Conservation (phyloP, 2,888 invertebrate genomes). For the Eurois occulta region DNA sequence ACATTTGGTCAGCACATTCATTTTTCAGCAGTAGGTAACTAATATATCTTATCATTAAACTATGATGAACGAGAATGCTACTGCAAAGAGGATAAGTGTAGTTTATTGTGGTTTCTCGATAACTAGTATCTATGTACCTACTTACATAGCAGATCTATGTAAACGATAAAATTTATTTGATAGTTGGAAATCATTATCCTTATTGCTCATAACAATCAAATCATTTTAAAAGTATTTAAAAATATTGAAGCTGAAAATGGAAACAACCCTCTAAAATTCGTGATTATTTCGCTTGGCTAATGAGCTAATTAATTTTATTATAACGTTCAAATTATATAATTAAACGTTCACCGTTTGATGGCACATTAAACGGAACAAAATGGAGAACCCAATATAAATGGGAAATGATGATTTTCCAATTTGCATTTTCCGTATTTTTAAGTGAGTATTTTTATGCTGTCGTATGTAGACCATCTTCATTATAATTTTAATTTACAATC, state of each 20-base stretch:
- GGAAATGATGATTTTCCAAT: conserved; percentile 27
- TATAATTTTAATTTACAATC: background rate
- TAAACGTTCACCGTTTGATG: conserved; percentile 3
- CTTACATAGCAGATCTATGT: background rate
- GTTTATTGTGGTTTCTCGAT: background rate
- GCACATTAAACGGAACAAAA: conserved; percentile 12
- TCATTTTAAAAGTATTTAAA: background rate
- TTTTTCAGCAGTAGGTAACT: background rate
- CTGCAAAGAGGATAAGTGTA: no score
- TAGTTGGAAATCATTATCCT: background rate
- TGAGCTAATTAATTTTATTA: conserved; percentile 18
- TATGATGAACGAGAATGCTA: background rate
- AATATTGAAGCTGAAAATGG: background rate
- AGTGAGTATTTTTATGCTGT: background rate
- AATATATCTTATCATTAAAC: background rate
- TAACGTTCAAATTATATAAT: conserved; percentile 9
- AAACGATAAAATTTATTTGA: background rate
- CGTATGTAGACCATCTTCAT: background rate
- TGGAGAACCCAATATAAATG: conserved; percentile 21
- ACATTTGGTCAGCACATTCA: background rate
- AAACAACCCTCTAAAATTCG: background rate
- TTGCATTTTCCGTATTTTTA: conserved; percentile 21
- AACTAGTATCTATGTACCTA: background rate
- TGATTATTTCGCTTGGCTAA: no score
- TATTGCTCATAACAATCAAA: background rate